Evolutionary conservation across 2,113 vertebrate genomes (phyloP).

Genomic region (Stercorarius parasiticus): DNA sequence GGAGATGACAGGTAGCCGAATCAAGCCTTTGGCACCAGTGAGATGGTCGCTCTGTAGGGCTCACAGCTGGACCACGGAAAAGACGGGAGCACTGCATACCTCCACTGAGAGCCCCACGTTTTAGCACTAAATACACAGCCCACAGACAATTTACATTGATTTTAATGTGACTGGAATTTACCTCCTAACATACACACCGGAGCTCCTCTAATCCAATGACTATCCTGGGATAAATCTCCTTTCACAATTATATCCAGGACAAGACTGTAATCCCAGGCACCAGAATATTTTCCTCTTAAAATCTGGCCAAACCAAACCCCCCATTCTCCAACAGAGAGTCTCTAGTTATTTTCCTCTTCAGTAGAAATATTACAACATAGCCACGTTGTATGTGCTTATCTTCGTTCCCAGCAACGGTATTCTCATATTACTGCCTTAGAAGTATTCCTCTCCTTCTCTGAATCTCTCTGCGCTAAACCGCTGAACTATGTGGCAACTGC

Average conservation of each 20-base stretch:
- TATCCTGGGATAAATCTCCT: background rate
- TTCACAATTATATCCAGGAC: background rate
- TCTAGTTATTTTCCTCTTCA: background rate
- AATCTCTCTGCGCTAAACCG: background rate
- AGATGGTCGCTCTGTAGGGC: background rate
- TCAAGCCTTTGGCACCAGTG: background rate
- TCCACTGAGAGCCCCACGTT: background rate
- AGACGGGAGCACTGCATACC: background rate
- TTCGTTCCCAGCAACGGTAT: background rate
- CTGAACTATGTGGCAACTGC: constrained; percentile 38
- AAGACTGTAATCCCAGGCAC: background rate
- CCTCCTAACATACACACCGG: background rate
- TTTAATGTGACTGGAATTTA: background rate
- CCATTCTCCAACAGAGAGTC: background rate
- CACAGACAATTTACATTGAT: background rate
- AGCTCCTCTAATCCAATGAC: background rate
- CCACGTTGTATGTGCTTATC: background rate
- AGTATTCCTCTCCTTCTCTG: constrained; percentile 1
- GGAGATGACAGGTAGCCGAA: background rate
- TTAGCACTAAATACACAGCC: background rate
- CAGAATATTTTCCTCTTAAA: background rate
- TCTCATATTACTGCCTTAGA: constrained; percentile 24
- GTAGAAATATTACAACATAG: background rate
- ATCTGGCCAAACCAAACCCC: background rate
- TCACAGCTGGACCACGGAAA: background rate